Evolutionary conservation across 2,797 vertebrate genomes (phyloP).

Genomic region (Rhinophrynus dorsalis): DNA sequence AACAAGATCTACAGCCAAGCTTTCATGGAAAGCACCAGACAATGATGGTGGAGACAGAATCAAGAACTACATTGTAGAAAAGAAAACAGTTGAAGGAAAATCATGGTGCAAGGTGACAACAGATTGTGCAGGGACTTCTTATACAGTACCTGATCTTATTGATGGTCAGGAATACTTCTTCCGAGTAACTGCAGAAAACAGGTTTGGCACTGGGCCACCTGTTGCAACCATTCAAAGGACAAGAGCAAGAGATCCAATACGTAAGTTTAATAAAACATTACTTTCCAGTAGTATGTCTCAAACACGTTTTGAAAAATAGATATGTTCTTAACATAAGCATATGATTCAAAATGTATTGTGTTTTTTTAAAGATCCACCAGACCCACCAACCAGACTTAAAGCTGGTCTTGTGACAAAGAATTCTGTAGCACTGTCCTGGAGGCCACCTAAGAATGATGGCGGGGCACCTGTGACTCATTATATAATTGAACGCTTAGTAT

Average conservation of each 20-base stretch:
- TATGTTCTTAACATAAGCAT: not conserved
- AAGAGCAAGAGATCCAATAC: slow-evolving; percentile 89
- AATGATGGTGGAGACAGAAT: slow-evolving; percentile 92
- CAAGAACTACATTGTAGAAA: slow-evolving; percentile 94
- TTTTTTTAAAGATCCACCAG: slow-evolving; percentile 85
- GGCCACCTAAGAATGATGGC: slow-evolving; percentile 91
- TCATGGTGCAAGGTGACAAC: slow-evolving; percentile 96
- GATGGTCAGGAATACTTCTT: slow-evolving; percentile 91
- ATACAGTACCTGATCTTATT: slow-evolving; percentile 87
- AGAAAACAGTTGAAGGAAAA: slow-evolving; percentile 88
- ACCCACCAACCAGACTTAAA: slow-evolving; percentile 92
- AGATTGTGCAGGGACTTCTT: slow-evolving; percentile 83
- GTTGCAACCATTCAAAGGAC: slow-evolving; percentile 76
- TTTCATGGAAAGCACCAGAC: slow-evolving; percentile 93
- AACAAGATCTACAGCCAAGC: slow-evolving; percentile 89
- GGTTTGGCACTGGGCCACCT: slow-evolving; percentile 84
- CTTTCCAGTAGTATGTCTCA: too few species aligned
- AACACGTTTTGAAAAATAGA: not conserved
- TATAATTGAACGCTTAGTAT: slow-evolving; percentile 88
- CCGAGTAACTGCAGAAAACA: slow-evolving; percentile 91
- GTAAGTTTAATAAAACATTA: slow-evolving; percentile 72
- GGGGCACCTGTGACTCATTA: slow-evolving; percentile 95
- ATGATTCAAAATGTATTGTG: slow-evolving; percentile 23
- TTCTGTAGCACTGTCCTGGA: slow-evolving; percentile 86
- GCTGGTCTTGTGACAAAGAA: slow-evolving; percentile 85